Evolutionary conservation across 53 echinoderm and acorn worm genomes (phyloP), one percentile per base, ranked within the genome.

Genomic region (Hippasteria phrygiana): DNA sequence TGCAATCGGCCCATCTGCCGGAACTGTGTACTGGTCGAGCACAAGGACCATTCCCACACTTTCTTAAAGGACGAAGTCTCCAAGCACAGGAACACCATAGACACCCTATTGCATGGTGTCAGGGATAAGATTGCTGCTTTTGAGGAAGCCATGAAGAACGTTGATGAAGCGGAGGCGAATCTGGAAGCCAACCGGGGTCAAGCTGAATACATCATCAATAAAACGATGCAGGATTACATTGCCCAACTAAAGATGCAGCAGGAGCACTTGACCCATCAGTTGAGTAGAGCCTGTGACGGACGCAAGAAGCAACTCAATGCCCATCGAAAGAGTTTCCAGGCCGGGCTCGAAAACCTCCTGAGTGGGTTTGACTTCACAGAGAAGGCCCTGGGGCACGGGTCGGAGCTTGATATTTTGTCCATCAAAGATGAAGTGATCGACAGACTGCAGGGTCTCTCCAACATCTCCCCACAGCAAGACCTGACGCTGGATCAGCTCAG

Each of bases 381-480:
- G 87, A 99, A 96, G 65, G 99, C 94, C 22, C 90, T 99, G 43
- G 95, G 95, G 2, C 99, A 99, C 56, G 99, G 99, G n/a, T 93
- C 94, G 24, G 96, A 99, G 81, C 71, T 96, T 22, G 96, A 99
- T 73, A 99, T 99, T 50, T 79, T 99, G 43, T 99, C 95, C n/a
- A 99, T 99, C 75, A 99, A 99, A 78, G 99, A 99, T 69, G 94
- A 99, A 88, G 94, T 99, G 6, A 95, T 99, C 24, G 99, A 99
- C 63, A 80, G 99, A 46, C 78, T 99, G n/a, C 94, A 95, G 65
- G 99, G 99, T 12, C 71, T 99, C 24, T 91, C 96, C 43, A 89
- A 77, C 26, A 90, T 99, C 18, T 99, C 99, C 5, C 99, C 99
- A 48, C 99, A 99, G 74, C 94, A 96, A 73, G 99, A 99, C 50